Evolutionary conservation across 2,113 vertebrate species (phyloP).

Genomic region (Thalassarche chlororhynchos): DNA sequence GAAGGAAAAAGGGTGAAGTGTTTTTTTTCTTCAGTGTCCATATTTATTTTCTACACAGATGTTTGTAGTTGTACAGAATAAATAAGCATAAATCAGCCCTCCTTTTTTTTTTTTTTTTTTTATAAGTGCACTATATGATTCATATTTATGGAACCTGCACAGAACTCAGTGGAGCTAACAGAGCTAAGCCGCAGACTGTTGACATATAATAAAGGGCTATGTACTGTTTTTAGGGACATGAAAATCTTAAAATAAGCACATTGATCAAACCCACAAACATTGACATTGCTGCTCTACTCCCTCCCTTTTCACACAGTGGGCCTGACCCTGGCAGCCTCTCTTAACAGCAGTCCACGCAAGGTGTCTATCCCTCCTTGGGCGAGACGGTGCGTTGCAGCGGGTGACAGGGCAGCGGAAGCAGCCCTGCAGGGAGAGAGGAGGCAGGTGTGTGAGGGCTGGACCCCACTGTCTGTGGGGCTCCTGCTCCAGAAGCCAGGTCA

Average conservation of each 20-base stretch:
- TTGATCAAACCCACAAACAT: neutral
- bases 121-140: neutral
- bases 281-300: neutral
- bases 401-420: neutral
- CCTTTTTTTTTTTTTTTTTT: neutral
- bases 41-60: constrained; percentile 59
- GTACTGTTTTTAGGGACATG: neutral
- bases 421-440: neutral
- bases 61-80: constrained; percentile 47
- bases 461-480: neutral
- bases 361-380: neutral
- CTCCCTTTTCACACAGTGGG: neutral
- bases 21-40: neutral
- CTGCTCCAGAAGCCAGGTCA: neutral
- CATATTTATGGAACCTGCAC: neutral
- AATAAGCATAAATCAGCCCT: constrained; percentile 18
- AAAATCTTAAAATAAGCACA: neutral
- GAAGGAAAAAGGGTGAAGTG: neutral
- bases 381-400: fast-evolving
- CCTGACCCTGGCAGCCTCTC: neutral
- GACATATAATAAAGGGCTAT: neutral
- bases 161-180: neutral
- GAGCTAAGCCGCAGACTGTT: neutral
- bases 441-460: neutral
- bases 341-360: neutral